Evolutionary conservation across 2,888 invertebrate genomes (phyloP).

Genomic region (Plebejus anna): DNA sequence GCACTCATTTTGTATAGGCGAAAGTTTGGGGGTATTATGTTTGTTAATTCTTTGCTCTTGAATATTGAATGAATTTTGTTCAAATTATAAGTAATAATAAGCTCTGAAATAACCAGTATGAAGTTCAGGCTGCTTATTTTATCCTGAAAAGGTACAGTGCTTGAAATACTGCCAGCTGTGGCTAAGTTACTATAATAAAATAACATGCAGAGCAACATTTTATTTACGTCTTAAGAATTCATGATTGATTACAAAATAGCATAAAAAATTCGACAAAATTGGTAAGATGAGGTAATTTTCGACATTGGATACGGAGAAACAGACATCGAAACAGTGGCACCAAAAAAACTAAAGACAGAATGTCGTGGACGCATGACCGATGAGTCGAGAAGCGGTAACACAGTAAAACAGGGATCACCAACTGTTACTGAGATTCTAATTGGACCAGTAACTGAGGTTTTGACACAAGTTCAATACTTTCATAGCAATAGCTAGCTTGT

Average conservation of each 20-base stretch:
- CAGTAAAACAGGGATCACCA: background rate
- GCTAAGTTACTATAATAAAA: too few species aligned
- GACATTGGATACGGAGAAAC: slow-evolving; percentile 18
- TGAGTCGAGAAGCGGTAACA: slow-evolving; percentile 5
- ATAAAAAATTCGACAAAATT: background rate
- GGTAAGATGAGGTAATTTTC: background rate
- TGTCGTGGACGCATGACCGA: slow-evolving; percentile 10
- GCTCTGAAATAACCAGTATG: background rate
- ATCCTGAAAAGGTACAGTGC: too few species aligned
- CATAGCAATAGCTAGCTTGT: too few species aligned
- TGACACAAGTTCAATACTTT: too few species aligned
- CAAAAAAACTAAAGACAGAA: background rate
- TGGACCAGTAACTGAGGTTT: too few species aligned
- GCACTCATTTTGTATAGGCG: background rate
- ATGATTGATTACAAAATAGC: background rate
- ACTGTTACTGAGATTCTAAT: background rate
- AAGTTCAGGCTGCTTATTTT: too few species aligned
- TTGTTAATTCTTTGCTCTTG: too few species aligned
- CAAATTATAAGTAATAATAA: background rate
- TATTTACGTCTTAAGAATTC: background rate
- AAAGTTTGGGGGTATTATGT: too few species aligned
- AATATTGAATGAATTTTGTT: background rate
- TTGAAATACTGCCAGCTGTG: too few species aligned
- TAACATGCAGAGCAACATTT: too few species aligned
- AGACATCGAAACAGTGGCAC: slow-evolving; percentile 13